These are phyloP conservation scores for Tapirus terrestris DNA, from an alignment of 2,113 vertebrate genomes.

Conservation along the genomic window DNA sequence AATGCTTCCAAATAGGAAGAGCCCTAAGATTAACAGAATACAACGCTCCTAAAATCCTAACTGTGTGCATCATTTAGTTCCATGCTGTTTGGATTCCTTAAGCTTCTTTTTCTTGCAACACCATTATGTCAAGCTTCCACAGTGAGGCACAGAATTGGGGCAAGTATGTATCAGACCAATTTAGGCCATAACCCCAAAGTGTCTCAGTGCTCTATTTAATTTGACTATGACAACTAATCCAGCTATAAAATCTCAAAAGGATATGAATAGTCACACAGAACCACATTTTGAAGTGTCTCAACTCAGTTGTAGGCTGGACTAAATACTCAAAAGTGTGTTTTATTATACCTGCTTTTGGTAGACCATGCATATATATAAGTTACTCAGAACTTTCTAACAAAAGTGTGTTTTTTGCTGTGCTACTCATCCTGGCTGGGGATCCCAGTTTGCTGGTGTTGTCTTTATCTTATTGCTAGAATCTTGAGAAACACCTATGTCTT, in stretches of 20 bases:
- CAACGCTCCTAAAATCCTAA: neutral
- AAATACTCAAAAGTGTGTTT: neutral
- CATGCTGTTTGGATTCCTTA: neutral
- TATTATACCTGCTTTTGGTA: neutral
- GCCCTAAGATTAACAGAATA: neutral
- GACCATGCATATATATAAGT: neutral
- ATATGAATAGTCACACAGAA: neutral
- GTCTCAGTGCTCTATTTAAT: conserved; percentile 38
- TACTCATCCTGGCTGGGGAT: neutral
- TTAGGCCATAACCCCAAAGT: neutral
- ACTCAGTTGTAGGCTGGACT: neutral
- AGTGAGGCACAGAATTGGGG: neutral
- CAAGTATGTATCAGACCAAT: neutral
- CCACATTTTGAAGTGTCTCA: neutral
- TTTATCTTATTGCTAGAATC: neutral
- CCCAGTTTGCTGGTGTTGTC: neutral
- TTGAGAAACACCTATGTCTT: neutral
- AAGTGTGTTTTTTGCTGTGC: neutral
- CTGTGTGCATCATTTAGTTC: neutral
- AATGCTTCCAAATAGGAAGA: neutral
- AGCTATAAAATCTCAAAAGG: conserved; percentile 2
- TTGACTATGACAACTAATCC: neutral
- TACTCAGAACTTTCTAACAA: neutral
- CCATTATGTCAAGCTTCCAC: neutral
- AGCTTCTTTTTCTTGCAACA: neutral